Evolutionary conservation across 2,797 vertebrate species (phyloP).

Genomic region (Rhadinocentrus ornatus): DNA sequence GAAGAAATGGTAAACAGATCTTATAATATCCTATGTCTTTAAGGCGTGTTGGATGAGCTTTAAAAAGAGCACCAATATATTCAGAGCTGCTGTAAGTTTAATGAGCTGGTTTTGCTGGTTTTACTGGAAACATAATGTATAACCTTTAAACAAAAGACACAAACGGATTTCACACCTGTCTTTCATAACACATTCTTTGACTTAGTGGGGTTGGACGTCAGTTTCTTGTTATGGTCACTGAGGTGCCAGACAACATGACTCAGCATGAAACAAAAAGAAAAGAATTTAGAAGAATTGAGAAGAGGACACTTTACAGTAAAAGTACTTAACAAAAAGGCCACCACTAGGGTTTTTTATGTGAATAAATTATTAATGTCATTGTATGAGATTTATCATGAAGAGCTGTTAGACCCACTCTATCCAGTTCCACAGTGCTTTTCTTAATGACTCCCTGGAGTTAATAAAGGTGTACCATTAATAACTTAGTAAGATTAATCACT

Average conservation of each 20-base stretch:
- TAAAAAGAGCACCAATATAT: slow-evolving; percentile 2
- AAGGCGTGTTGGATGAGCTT: background rate
- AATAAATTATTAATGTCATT: slow-evolving; percentile 1
- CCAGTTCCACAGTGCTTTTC: background rate
- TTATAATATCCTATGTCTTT: slow-evolving; percentile 2
- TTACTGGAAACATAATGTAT: slow-evolving; percentile 40
- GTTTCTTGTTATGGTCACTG: slow-evolving; percentile 20
- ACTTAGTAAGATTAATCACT: background rate
- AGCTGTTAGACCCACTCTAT: background rate
- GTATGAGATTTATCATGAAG: background rate
- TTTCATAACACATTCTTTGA: slow-evolving; percentile 14
- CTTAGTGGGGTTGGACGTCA: background rate
- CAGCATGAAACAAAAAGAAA: slow-evolving; percentile 1
- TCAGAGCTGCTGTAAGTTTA: slow-evolving; percentile 11
- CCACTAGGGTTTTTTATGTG: background rate
- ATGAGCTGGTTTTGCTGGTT: slow-evolving; percentile 62
- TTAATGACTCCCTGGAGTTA: slow-evolving; percentile 16
- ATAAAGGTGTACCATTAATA: slow-evolving; percentile 19
- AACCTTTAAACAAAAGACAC: slow-evolving; percentile 27
- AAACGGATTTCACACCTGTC: slow-evolving; percentile 35
- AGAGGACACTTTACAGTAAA: background rate
- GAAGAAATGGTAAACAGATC: background rate
- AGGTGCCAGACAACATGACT: slow-evolving; percentile 11
- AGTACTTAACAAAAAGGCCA: background rate
- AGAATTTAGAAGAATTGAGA: slow-evolving; percentile 1